Base-by-base conservation (phyloP, 2,113 vertebrate species). In the Coryphaenoides rupestris region DNA sequence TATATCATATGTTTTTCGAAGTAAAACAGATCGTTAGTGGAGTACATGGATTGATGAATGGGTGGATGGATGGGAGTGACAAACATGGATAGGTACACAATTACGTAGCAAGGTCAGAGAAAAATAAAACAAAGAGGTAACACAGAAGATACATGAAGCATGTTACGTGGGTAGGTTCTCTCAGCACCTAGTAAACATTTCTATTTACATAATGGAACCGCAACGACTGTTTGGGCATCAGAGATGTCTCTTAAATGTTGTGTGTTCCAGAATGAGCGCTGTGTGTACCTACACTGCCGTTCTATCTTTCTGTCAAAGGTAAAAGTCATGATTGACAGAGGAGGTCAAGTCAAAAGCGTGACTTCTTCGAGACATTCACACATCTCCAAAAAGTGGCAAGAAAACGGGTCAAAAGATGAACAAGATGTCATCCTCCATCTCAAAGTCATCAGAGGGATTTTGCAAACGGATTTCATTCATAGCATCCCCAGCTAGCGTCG, bases 211-310 rank as follows among this genome's bases (percentile, higher is more conserved):
- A 21, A n/a, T 40, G 46, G 21, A 23, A 21, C 77, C 53, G 10
- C 65, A 76, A 79, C 68, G 70, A 28, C 53, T 73, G 66, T 80
- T 85, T 72, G 63, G 69, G 74, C 62, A 68, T 73, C 66, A 82
- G 63, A 58, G 67, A 68, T 69, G 60, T 55, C 52, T 69, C 75
- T 86, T 82, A 82, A 70, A 81, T 71, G 65, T 9, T 81, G 77
- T 82, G 80, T 84, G 75, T 74, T 80, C 72, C 69, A 65, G 78
- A 81, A 82, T 73, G 71, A 79, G 67, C 50, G 57, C 75, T 69
- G 56, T 80, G 70, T 70, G 72, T 72, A 75, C 82, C 75, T 60
- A 62, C 75, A 75, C 64, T 58, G 62, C 60, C 63, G 59, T 62
- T 61, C 47, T 74, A 65, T 86, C 76, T 82, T 86, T 81, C 69